Percentiles rank a stretch among this genome's conserved stretches.
These are phyloP conservation scores for Aleadryas rufinucha DNA, from an alignment of 2,113 vertebrate genomes.

Conservation along the genomic window DNA sequence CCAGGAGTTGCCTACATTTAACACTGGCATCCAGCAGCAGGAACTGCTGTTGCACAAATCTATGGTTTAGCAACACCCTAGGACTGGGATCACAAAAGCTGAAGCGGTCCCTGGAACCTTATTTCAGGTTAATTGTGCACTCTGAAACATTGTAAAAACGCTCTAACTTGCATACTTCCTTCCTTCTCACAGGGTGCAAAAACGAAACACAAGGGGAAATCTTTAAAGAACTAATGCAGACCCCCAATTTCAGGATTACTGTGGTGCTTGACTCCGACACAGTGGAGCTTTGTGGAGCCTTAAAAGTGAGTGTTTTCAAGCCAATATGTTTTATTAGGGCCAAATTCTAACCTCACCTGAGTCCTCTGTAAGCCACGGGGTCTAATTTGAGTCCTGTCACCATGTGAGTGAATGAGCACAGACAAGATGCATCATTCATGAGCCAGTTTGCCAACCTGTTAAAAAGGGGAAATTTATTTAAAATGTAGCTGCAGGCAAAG, in stretches of 20 bases:
- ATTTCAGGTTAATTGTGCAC: neutral
- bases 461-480: neutral
- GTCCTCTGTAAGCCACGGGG: neutral
- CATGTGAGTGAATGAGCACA: neutral
- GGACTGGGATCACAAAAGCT: neutral
- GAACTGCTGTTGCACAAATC: neutral
- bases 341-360: neutral
- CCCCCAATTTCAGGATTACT: slow-evolving; percentile 81
- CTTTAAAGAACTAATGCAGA: slow-evolving; percentile 86
- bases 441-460: neutral
- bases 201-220: slow-evolving; percentile 72
- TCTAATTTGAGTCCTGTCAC: neutral
- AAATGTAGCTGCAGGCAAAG: neutral
- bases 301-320: slow-evolving; percentile 75
- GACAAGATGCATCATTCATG: neutral
- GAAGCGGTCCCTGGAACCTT: neutral
- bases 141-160: neutral
- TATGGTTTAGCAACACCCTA: neutral
- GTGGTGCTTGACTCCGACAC: slow-evolving; percentile 80
- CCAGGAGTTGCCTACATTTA: neutral
- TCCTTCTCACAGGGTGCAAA: slow-evolving; percentile 74
- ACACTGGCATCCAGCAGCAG: neutral
- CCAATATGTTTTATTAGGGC: neutral
- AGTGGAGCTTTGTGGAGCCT: slow-evolving; percentile 85
- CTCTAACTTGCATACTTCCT: neutral